Conservation (phyloP, 1,140 invertebrate genomes). For the Drosophila varians region DNA sequence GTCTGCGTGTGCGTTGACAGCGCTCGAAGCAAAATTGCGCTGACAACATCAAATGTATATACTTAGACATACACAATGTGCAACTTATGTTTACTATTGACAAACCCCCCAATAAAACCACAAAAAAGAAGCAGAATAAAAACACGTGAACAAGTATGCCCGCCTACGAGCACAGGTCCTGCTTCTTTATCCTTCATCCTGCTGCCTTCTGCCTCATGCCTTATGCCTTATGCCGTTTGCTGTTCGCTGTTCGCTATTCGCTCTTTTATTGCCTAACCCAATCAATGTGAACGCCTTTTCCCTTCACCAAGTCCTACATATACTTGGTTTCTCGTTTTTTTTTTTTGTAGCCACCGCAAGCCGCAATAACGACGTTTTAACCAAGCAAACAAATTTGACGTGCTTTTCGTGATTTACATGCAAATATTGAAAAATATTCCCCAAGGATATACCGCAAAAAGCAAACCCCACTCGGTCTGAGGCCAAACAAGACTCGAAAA, state of each 20-base stretch:
- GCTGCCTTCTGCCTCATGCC: neutral
- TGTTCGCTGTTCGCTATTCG: constrained; percentile 5
- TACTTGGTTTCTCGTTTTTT: neutral
- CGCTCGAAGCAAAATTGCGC: constrained; percentile 55
- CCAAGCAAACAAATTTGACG: constrained; percentile 82
- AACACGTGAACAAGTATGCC: constrained; percentile 41
- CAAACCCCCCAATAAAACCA: constrained; percentile 39
- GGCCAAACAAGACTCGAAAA: constrained; percentile 54
- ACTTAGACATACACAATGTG: constrained; percentile 46
- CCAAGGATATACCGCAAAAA: constrained; percentile 79
- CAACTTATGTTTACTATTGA: constrained; percentile 82
- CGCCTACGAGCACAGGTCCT: constrained; percentile 21
- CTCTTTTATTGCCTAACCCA: constrained; percentile 76
- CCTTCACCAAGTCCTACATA: constrained; percentile 26
- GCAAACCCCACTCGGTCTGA: constrained; percentile 54
- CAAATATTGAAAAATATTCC: constrained; percentile 83
- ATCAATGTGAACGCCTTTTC: constrained; percentile 70
- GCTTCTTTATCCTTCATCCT: constrained; percentile 4
- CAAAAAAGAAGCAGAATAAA: constrained; percentile 1
- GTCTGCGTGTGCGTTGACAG: constrained; percentile 62
- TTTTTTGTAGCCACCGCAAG: constrained; percentile 30
- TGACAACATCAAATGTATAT: constrained; percentile 67
- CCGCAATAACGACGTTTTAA: constrained; percentile 80
- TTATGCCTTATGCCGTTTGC: constrained; percentile 10
- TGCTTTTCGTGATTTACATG: constrained; percentile 83